Base-by-base conservation (phyloP, 2,888 invertebrate species). In the Eupelmus urozonus region DNA sequence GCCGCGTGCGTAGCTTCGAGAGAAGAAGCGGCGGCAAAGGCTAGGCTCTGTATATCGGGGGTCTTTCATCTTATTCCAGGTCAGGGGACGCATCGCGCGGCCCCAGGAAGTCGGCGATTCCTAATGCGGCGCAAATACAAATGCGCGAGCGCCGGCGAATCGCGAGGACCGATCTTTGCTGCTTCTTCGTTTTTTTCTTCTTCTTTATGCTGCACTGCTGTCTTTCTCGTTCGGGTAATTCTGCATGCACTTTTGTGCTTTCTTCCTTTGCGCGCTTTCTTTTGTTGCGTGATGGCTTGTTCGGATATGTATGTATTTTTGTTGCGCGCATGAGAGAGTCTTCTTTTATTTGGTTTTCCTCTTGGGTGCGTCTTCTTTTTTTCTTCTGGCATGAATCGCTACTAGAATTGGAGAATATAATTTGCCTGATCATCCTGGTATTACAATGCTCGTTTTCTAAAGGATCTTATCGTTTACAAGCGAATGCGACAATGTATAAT, bases 51-150 rank as follows among this genome's bases (percentile, higher is more conserved):
- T 81, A 81, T 82, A 82, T 82, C 82, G 80, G 67, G 75, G 70
- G 81, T 85, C 84, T 85, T 83, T 85, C 83, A 84, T 84, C 84
- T 83, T 81, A 82, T 84, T 84, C 83, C 84, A 83, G 85, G 83
- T 82, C 85, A 85, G 76, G 83, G 83, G 82, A 84, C 83, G 83
- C 78, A 45, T 29, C 29, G 42, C 53, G 13, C 57, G 27, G 79
- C 78, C 72, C 77, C 80, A 80, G 83, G 82, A 84, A 84, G 83
- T 85, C 82, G 82, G 78, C 20, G 25, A 83, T 82, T 83, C 82
- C 82, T 84, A 84, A 85, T 85, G 83, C 84, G 82, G 82, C 80
- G 83, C 83, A 84, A 84, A 85, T 82, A 83, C 84, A 84, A 82
- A 82, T 83, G 79, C 59, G 80, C 83, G 73, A 80, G 81, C 82